Evolutionary conservation across 1,140 invertebrate genomes (phyloP).

Genomic region (Lysiphlebus fabarum): DNA sequence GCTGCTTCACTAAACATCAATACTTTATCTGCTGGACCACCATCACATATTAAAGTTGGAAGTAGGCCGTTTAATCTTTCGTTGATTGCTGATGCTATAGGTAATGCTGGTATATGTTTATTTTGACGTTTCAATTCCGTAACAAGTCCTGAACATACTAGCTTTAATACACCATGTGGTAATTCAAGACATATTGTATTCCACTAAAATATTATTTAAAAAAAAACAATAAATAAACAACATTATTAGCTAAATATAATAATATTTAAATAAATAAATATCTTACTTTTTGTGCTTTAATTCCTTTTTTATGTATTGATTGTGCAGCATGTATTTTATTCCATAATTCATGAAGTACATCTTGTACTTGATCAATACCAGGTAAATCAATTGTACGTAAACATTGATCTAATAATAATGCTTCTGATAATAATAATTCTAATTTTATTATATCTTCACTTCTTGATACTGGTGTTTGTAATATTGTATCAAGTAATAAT

Average conservation of each 20-base stretch:
- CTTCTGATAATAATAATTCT: slow-evolving; percentile 83
- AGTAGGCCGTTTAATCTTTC: slow-evolving; percentile 79
- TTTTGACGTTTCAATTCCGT: slow-evolving; percentile 78
- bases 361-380: slow-evolving; percentile 70
- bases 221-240: slow-evolving; percentile 5
- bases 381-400: slow-evolving; percentile 68
- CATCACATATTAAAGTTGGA: slow-evolving; percentile 47
- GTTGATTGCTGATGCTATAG: slow-evolving; percentile 83
- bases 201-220: slow-evolving; percentile 66
- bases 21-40: slow-evolving; percentile 61
- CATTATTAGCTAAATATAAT: too few species aligned
- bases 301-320: slow-evolving; percentile 72
- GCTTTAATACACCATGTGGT: slow-evolving; percentile 71
- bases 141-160: slow-evolving; percentile 75
- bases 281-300: slow-evolving; percentile 78
- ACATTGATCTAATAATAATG: slow-evolving; percentile 77
- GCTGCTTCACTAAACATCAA: slow-evolving; percentile 90
- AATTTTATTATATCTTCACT: slow-evolving; percentile 75
- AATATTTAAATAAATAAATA: slow-evolving; percentile 3
- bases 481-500: slow-evolving; percentile 78
- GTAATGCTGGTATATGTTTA: slow-evolving; percentile 76
- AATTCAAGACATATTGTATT: slow-evolving; percentile 81
- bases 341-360: slow-evolving; percentile 75
- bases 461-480: slow-evolving; percentile 73
- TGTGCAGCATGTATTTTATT: slow-evolving; percentile 70